Percentiles rank a stretch among this genome's conserved stretches.
Conservation (phyloP, 2,113 vertebrate species). For the Pagrus major region DNA sequence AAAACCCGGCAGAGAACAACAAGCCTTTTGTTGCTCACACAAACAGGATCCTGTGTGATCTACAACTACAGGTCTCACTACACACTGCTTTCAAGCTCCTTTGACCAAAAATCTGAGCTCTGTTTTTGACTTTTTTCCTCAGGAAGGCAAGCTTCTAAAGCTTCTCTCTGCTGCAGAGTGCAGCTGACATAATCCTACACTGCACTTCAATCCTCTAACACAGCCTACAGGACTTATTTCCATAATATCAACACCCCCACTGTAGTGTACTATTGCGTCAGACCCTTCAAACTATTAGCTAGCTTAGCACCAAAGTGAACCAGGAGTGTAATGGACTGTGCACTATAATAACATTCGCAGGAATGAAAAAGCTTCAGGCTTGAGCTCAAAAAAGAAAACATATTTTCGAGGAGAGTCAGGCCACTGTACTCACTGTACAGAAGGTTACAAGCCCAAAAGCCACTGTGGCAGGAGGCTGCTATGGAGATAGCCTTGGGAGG, state of each 20-base stretch:
- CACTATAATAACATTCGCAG: not conserved
- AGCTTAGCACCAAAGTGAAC: conserved; percentile 42
- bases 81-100: not conserved
- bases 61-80: not conserved
- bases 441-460: conserved; percentile 25
- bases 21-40: not conserved
- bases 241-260: conserved; percentile 75
- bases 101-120: conserved; percentile 26
- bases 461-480: conserved; percentile 50
- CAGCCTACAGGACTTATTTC: conserved; percentile 71
- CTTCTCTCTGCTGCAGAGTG: conserved; percentile 29
- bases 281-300: conserved; percentile 56
- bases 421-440: not conserved
- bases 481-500: conserved; percentile 73
- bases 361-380: not conserved
- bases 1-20: conserved; percentile 13
- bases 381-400: not conserved
- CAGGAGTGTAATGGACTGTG: not conserved
- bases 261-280: conserved; percentile 57
- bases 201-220: conserved; percentile 69
- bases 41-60: not conserved
- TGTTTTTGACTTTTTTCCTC: not conserved
- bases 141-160: conserved; percentile 23
- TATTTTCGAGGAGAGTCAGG: not conserved
- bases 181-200: conserved; percentile 73